Evolutionary conservation across 2,888 invertebrate genomes (phyloP), one percentile per base, ranked within the genome.

Genomic region (Melinaea menophilus): DNA sequence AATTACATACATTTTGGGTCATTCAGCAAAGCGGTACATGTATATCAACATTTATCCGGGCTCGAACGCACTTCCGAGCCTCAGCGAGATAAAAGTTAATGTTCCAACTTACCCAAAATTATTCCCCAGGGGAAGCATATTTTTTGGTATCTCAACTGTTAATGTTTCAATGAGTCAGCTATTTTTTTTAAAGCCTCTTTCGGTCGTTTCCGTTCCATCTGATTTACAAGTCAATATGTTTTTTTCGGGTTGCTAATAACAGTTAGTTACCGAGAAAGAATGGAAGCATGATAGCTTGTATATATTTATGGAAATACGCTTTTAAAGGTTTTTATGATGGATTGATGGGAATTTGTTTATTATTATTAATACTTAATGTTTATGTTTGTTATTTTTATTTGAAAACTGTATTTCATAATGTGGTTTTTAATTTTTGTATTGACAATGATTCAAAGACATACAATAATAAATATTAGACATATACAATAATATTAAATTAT

Each of bases 61-160:
- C 61, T 51, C 5, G 31, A 51, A 51, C 22, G 51, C 62, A 65
- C 59, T 60, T 65, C 67, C 59, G 55, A 55, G 64, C 62, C 57
- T 41, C 56, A 65, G 62, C 64, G 51, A 86, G 86, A 87, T 86
- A 86, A 87, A 87, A 87, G 81, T 86, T 88, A 87, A 88, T 87
- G 86, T 82, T 61, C 78, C 85, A 85, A 85, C 85, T 87, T 85
- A 83, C 84, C 81, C 75, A 81, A 78, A 85, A 85, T 86, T 82
- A 85, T 84, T 81, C 84, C 84, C 82, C 54, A 54, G 74, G 71
- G 69, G 69, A 57, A 68, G 72, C 75, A 78, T 78, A 76, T 79
- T 79, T 79, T 75, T 77, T 72, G 71, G 71, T 75, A 75, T 75
- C 74, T 75, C 72, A 65, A 66, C 75, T 59, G 71, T 72, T 72